Evolutionary conservation across 2,797 vertebrate genomes (phyloP).

Genomic region (Squalus acanthias): DNA sequence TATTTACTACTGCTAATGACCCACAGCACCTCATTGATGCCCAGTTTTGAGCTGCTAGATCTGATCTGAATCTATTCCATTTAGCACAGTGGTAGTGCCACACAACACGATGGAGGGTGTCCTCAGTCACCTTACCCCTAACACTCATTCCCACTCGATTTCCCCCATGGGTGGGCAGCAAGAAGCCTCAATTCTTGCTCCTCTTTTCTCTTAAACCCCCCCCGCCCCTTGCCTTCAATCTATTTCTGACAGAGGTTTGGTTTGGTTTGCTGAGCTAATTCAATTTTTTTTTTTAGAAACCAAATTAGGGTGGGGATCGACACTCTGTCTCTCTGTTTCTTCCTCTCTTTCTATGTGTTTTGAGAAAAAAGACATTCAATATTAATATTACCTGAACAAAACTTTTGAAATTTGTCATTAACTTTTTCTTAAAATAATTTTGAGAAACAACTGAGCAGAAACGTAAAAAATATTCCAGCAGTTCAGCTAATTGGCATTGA

Average conservation of each 20-base stretch:
- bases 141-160: not conserved
- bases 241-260: not conserved
- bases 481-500: not conserved
- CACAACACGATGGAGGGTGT: too few species aligned
- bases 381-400: not conserved
- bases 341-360: not conserved
- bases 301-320: not conserved
- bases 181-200: not conserved
- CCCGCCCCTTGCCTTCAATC: not conserved
- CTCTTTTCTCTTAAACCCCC: not conserved
- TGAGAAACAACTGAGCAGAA: not conserved
- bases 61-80: too few species aligned
- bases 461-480: not conserved
- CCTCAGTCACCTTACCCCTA: not conserved
- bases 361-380: not conserved
- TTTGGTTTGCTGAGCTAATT: not conserved
- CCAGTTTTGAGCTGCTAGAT: too few species aligned
- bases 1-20: too few species aligned
- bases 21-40: too few species aligned
- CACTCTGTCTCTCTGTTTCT: not conserved
- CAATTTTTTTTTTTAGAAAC: not conserved
- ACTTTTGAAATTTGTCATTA: not conserved
- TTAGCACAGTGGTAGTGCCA: too few species aligned
- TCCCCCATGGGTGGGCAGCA: not conserved
- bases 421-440: not conserved